Evolutionary conservation across 2,113 vertebrate genomes (phyloP), one percentile per base, ranked within the genome.

Genomic region (Toxotes jaculatrix): DNA sequence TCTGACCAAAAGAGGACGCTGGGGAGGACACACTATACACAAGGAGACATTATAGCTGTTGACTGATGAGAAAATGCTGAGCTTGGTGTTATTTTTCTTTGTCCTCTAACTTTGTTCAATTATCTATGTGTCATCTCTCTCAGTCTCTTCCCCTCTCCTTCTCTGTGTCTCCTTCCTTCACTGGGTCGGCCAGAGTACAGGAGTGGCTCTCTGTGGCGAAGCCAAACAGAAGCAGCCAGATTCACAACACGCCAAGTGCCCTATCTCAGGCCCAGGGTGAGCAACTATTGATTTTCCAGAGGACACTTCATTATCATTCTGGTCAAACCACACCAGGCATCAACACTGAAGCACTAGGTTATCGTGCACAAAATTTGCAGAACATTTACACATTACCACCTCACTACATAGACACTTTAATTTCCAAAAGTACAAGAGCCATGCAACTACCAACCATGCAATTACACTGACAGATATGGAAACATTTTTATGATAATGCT

Each of bases 261-360:
- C 85, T 76, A 80, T 77, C 84, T 83, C 69, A 60, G 84, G 79
- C 84, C 78, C 40, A 8, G 85, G 88, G 87, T 78, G 89, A 87
- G 74, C 77, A 64, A 84, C 89, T 86, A 90, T 90, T 92, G 91
- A 93, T 91, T 93, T 92, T 92, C 68, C 82, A 75, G 87, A 88
- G 84, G 90, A 91, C 80, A 83, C 87, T 89, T 92, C 87, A 91
- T 86, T 92, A 89, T 91, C 87, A 89, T 86, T 91, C 90, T 82
- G 83, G 82, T 89, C 86, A 77, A 88, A 91, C 82, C 79, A 79
- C 80, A 80, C 67, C 79, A 67, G 79, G 70, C 77, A 73, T 82
- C 89, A 84, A 84, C 88, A 71, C 76, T n/a, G 56, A 73, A 77
- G 70, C 72, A 53, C 56, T 63, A 71, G 36, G 78, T 81, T 87